phyloP scores from a whole-genome alignment of 2,797 vertebrate species.

The Gouania willdenowi region DNA sequence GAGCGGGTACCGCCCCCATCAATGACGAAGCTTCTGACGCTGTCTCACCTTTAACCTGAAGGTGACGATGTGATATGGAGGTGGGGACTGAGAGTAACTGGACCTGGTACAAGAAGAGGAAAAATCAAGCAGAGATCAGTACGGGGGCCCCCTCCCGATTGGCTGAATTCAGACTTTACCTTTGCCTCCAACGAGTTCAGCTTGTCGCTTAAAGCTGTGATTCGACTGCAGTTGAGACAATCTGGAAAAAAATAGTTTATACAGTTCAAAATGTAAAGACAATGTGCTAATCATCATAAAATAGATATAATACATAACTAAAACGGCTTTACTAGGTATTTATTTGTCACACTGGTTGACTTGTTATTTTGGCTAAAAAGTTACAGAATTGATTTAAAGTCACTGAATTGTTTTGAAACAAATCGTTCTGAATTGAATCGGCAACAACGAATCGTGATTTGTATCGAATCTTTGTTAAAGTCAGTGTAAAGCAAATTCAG shows the following conservation, averaged over 20 bases:
- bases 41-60: constrained; percentile 41
- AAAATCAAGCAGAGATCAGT: constrained; percentile 1
- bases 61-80: constrained; percentile 44
- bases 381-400: no score
- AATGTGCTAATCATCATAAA: no score
- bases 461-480: no score
- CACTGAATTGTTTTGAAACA: no score
- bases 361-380: no score
- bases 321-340: no score
- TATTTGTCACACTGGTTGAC: no score
- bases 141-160: no score
- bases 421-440: no score
- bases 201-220: constrained; percentile 78
- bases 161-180: constrained; percentile 57
- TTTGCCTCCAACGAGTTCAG: constrained; percentile 84
- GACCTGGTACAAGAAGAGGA: constrained; percentile 69
- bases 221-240: constrained; percentile 89
- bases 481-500: no score
- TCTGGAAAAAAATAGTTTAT: constrained; percentile 71
- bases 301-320: background rate
- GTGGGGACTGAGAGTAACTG: constrained; percentile 66
- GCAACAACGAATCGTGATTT: no score
- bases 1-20: constrained; percentile 74
- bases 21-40: constrained; percentile 57
- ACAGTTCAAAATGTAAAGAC: no score